Base-by-base conservation (phyloP, 2,888 invertebrate species). In the Chloroclystis v-ata region DNA sequence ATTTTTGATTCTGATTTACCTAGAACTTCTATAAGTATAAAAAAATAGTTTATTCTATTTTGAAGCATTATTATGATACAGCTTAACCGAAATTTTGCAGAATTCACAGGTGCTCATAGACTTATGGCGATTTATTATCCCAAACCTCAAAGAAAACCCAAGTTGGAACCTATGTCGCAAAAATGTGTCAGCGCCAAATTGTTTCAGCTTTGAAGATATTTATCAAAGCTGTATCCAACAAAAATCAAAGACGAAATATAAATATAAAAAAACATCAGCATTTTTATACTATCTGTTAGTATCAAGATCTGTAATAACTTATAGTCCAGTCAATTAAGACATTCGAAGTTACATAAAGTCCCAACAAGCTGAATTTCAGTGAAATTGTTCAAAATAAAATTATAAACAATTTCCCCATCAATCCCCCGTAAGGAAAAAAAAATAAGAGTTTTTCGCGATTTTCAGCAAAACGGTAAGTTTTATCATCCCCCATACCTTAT, bases 151-250 rank as follows among this genome's bases (percentile, higher is more conserved):
- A 10, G 51, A 55, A 8, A 39, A 52, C 1, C 71, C 80, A 0
- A 40, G 61, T 1, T 82, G 80, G 81, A 58, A 72, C 1, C 52
- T 35, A 10, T 82, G 82, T 44, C 46, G 48, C 0, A 53, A 43
- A 14, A 14, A 4, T 56, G 65, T 8, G 35, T 28, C 0, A 28
- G n/a, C n/a, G 14, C n/a, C n/a, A n/a, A 54, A 54, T 0, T 82
- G 82, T 44, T 39, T 74, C 11, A 37, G 68, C 0, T 52, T 67
- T 0, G 56, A 53, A n/a, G 70, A 72, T 0, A 40, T 81, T 2
- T 51, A 74, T 10, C 41, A 24, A 9, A 44, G 47, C 4, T 81
- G 81, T 43, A n/a, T n/a, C n/a, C n/a, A n/a, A n/a, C n/a, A 53
- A 49, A 24, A 47, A 42, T 0, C 55, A 67, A 0, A 28, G 2